These are phyloP conservation scores for Marisa cornuarietis DNA, from an alignment of 1,140 invertebrate species.

Conservation along the genomic window DNA sequence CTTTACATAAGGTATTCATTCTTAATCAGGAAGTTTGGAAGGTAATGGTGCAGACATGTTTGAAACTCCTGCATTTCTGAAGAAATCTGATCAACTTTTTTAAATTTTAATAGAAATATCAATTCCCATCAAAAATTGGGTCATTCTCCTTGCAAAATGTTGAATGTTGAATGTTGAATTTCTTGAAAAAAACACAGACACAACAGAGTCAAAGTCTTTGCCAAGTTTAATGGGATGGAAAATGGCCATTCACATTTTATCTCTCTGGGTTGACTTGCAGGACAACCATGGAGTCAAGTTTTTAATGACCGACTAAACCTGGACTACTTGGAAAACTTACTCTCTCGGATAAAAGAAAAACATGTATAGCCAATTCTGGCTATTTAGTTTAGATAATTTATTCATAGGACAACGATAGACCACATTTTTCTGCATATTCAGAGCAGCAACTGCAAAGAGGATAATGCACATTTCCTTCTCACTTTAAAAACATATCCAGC, in stretches of 20 bases:
- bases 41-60: not conserved
- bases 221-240: not conserved
- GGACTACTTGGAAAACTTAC: conserved; percentile 9
- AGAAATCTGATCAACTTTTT: not conserved
- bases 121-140: not conserved
- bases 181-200: not conserved
- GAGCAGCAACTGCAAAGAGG: conserved; percentile 2
- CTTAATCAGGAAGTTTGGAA: not conserved
- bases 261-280: conserved; percentile 1
- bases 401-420: too few species aligned
- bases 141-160: not conserved
- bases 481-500: not conserved
- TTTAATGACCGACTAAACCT: conserved; percentile 13
- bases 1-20: too few species aligned
- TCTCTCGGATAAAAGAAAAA: not conserved
- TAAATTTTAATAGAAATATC: not conserved
- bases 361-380: not conserved
- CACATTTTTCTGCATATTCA: not conserved
- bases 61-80: not conserved
- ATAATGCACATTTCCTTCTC: not conserved
- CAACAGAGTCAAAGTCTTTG: not conserved
- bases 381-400: too few species aligned
- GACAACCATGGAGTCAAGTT: not conserved
- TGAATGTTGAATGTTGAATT: not conserved
- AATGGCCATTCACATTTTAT: conserved; percentile 1